Conservation (phyloP, 2,888 invertebrate species). For the Amphipyra berbera region DNA sequence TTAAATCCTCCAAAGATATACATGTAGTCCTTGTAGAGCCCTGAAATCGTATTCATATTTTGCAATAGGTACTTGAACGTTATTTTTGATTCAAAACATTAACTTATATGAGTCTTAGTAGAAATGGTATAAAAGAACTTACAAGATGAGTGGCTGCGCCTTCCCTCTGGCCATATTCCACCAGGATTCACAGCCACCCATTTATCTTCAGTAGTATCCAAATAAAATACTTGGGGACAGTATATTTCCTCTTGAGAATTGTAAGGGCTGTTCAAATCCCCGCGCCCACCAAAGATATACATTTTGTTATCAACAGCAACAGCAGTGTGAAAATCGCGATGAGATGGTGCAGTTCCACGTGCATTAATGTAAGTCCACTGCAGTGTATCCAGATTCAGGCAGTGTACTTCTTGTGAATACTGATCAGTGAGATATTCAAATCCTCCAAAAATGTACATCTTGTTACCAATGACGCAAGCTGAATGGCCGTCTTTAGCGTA, state of each 20-base stretch:
- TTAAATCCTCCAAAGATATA: slow-evolving; percentile 98
- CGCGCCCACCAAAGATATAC: slow-evolving; percentile 97
- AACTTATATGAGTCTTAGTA: not conserved
- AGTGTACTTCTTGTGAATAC: slow-evolving; percentile 94
- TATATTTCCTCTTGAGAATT: slow-evolving; percentile 92
- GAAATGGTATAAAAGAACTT: slow-evolving; percentile 73
- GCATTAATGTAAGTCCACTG: slow-evolving; percentile 92
- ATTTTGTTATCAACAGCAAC: slow-evolving; percentile 93
- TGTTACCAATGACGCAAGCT: slow-evolving; percentile 94
- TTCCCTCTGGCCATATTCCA: slow-evolving; percentile 93
- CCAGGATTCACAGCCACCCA: slow-evolving; percentile 92
- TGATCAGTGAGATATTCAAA: slow-evolving; percentile 95
- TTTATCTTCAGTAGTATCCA: slow-evolving; percentile 92
- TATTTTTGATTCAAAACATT: not conserved
- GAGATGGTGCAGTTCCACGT: slow-evolving; percentile 91
- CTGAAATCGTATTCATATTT: slow-evolving; percentile 85
- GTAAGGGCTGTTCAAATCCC: slow-evolving; percentile 91
- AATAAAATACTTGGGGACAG: slow-evolving; percentile 93
- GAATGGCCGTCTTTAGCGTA: slow-evolving; percentile 97
- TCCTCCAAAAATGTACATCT: slow-evolving; percentile 97
- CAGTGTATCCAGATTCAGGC: slow-evolving; percentile 93
- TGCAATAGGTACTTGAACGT: not conserved
- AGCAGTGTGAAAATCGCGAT: slow-evolving; percentile 97
- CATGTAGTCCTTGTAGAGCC: slow-evolving; percentile 93
- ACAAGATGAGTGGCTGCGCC: slow-evolving; percentile 98